Conservation (phyloP, 2,113 vertebrate genomes). For the Diadophis punctatus region DNA sequence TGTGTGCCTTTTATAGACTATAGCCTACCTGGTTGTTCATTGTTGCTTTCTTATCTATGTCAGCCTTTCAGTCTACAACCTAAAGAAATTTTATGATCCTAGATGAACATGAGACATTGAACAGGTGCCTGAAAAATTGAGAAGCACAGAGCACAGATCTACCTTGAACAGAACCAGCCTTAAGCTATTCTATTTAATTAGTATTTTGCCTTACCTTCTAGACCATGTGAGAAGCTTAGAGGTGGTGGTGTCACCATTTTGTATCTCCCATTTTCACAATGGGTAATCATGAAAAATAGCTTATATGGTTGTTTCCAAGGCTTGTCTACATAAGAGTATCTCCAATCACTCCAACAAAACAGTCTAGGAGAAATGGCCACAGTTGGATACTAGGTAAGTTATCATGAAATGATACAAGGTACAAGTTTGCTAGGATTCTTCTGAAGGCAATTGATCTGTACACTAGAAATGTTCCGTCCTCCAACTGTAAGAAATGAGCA, state of each 20-base stretch:
- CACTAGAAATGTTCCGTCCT: slow-evolving; percentile 70
- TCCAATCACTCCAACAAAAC: neutral
- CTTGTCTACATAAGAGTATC: slow-evolving; percentile 49
- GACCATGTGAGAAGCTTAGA: neutral
- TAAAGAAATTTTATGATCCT: neutral
- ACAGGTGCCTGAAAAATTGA: neutral
- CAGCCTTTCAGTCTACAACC: neutral
- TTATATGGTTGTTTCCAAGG: slow-evolving; percentile 11
- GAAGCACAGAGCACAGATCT: neutral
- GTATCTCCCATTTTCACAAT: neutral
- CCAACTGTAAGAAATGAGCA: slow-evolving; percentile 75
- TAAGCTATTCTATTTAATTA: neutral
- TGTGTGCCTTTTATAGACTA: neutral
- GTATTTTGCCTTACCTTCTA: neutral
- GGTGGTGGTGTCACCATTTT: neutral
- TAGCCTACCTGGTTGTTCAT: neutral
- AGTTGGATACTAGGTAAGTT: slow-evolving; percentile 76
- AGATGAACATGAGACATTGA: neutral
- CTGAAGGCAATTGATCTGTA: neutral
- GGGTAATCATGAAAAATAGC: neutral
- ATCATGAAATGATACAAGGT: slow-evolving; percentile 81
- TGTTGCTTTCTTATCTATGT: neutral
- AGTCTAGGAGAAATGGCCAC: slow-evolving; percentile 43
- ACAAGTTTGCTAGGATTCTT: slow-evolving; percentile 74
- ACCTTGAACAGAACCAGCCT: neutral